A percentile compares a stretch with the other conserved stretches of the same genome.
phyloP scores from a whole-genome alignment of 2,113 vertebrate species.

The Oreocharis arfaki region DNA sequence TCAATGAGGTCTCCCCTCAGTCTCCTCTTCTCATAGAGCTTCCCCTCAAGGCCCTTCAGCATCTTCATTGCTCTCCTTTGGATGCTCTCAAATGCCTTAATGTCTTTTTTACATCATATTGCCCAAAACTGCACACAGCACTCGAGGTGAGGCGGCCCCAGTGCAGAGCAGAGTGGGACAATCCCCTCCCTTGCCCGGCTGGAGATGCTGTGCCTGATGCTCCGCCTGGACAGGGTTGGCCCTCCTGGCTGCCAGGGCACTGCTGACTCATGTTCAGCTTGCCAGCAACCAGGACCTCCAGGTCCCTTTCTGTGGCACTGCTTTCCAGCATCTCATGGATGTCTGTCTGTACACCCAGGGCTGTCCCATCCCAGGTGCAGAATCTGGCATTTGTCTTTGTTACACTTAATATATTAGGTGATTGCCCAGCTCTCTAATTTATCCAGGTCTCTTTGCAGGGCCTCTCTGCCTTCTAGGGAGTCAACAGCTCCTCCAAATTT shows the following conservation, averaged over 20 bases:
- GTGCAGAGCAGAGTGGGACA: fast-evolving
- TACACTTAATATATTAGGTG: neutral
- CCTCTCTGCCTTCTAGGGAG: neutral
- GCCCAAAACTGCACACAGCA: neutral
- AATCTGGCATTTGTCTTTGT: neutral
- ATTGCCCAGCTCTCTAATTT: neutral
- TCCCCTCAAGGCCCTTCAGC: neutral
- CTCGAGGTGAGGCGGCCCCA: fast-evolving
- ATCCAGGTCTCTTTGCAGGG: neutral
- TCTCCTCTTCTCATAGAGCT: neutral
- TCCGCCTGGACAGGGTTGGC: neutral
- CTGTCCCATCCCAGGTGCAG: neutral
- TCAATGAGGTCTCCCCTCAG: neutral
- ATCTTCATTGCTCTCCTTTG: neutral
- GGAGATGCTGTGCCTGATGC: neutral
- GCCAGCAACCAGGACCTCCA: fast-evolving
- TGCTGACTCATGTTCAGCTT: neutral
- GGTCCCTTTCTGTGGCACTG: neutral
- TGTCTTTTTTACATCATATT: fast-evolving
- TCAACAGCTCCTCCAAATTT: neutral
- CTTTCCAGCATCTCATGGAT: neutral
- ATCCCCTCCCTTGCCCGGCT: neutral
- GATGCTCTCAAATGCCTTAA: neutral
- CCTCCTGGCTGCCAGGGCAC: neutral
- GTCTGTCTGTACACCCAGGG: too few species aligned